Percentiles rank a stretch among this genome's conserved stretches.
Evolutionary conservation across 2,113 vertebrate species (phyloP).

Genomic region (Crocuta crocuta): DNA sequence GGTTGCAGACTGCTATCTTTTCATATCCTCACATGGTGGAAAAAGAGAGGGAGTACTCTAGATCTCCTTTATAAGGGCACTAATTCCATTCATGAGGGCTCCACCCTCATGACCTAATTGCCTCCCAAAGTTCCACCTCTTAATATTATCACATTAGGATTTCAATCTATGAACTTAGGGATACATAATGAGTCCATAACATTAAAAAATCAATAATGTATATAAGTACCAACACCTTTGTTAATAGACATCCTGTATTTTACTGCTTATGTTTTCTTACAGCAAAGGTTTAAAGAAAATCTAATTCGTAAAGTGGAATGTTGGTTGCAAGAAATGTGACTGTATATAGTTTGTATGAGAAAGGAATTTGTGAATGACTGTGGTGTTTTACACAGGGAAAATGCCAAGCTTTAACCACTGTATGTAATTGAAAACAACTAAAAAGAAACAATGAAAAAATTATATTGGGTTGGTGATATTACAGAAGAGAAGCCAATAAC

Average conservation of each 20-base stretch:
- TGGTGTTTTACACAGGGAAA: background rate
- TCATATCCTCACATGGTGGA: background rate
- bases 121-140: background rate
- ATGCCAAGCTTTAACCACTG: background rate
- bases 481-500: background rate
- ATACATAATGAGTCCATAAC: background rate
- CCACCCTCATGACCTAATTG: background rate
- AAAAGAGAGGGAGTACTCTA: background rate
- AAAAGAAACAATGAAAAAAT: background rate
- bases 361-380: background rate
- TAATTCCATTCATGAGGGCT: background rate
- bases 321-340: background rate
- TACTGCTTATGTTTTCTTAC: conserved; percentile 16
- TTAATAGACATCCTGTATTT: background rate
- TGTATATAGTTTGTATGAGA: background rate
- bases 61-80: background rate
- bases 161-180: background rate
- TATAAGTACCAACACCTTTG: background rate
- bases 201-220: background rate
- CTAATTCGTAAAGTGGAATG: conserved; percentile 1
- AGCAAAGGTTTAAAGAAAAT: background rate
- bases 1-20: background rate
- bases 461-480: background rate
- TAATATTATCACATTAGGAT: background rate
- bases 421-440: background rate